Conservation (phyloP, 1,140 invertebrate species). For the Procambarus clarkii region DNA sequence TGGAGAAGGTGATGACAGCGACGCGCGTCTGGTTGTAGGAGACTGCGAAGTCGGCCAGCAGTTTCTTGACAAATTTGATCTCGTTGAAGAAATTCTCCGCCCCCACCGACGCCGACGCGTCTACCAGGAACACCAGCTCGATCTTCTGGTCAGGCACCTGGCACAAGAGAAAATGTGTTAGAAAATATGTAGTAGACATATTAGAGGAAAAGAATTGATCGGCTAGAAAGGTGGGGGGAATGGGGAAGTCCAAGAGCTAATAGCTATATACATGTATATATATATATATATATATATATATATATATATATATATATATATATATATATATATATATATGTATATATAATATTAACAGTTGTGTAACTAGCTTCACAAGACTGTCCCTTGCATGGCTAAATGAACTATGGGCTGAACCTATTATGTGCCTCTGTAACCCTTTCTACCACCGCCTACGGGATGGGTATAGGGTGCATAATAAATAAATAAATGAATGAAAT, state of each 20-base stretch:
- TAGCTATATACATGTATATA: slow-evolving; percentile 35
- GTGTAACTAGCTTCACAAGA: no score
- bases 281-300: slow-evolving; percentile 36
- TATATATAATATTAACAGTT: neutral
- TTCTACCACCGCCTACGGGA: no score
- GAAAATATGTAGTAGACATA: no score
- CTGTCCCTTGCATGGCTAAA: no score
- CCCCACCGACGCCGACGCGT: slow-evolving; percentile 83
- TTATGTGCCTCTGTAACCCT: no score
- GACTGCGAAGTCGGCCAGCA: slow-evolving; percentile 84
- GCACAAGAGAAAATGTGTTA: neutral
- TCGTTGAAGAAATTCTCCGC: slow-evolving; percentile 83
- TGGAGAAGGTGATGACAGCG: slow-evolving; percentile 83
- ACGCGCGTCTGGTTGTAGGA: slow-evolving; percentile 81
- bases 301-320: slow-evolving; percentile 48
- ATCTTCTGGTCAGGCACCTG: slow-evolving; percentile 75
- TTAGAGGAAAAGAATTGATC: no score
- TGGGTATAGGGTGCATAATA: no score
- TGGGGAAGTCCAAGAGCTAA: neutral
- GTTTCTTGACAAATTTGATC: slow-evolving; percentile 83
- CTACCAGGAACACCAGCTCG: slow-evolving; percentile 84
- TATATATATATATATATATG: slow-evolving; percentile 31
- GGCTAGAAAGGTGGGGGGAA: no score
- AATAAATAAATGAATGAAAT: no score
- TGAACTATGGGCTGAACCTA: no score